Evolutionary conservation across 2,888 invertebrate genomes (phyloP), one percentile per base, ranked within the genome.

Genomic region (Campoplex capitator): DNA sequence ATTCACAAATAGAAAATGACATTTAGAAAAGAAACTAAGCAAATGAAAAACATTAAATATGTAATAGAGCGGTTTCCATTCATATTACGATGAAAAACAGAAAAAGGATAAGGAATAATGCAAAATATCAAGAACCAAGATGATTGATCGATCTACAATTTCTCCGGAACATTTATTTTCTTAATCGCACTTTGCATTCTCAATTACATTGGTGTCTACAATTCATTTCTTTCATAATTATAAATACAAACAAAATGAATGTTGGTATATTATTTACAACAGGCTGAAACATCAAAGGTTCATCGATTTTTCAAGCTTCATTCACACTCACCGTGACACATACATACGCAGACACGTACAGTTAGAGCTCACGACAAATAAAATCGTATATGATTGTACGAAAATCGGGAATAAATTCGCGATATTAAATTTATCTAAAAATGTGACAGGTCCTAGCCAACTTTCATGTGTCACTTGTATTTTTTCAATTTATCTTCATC

Each of bases 191-290:
- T 54, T 7, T 65, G 32, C 45, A 62, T 75, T 81, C 65, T 81
- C 65, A 51, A 2, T 11, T 45, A 45, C 45, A 45, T 45, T 45
- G 45, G 0, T 58, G 18, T 28, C 38, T 79, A 67, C 54, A 75
- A 68, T 75, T 35, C n/a, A 18, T 18, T 71, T 42, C 54, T 45
- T 48, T 65, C 16, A 56, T 42, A 16, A 35, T 71, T 51, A 54
- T 67, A 80, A 71, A 76, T 83, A 83, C 56, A 80, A 83, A 83
- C 80, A 51, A 28, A 83, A 70, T 78, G 38, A 11, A 68, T 73
- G 35, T 67, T 73, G 32, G 76, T 76, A 56, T 38, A 16, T 80
- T 80, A 86, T 80, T 56, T 86, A 86, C 86, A 86, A 78, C 51
- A 75, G 58, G 78, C 71, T 79, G 65, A 68, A 65, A 83, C 83